A percentile compares a stretch with the other conserved stretches of the same genome.
These are phyloP conservation scores for Deilephila elpenor DNA, from an alignment of 2,888 invertebrate species.

Conservation along the genomic window DNA sequence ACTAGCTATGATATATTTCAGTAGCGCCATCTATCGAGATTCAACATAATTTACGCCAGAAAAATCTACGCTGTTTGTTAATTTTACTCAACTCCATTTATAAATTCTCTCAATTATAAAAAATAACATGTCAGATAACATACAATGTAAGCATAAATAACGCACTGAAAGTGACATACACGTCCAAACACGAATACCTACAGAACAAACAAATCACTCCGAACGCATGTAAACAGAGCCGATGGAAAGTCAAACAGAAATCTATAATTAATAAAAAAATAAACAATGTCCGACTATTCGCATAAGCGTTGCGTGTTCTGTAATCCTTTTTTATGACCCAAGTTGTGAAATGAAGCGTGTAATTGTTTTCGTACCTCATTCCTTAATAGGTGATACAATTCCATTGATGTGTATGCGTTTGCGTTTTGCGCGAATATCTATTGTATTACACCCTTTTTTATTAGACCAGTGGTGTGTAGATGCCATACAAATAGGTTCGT, in stretches of 20 bases:
- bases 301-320: neutral
- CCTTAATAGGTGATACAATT: neutral
- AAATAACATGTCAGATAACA: neutral
- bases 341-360: conserved; percentile 9
- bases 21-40: no score
- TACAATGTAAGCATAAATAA: neutral
- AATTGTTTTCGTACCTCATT: conserved; percentile 4
- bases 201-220: neutral
- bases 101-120: no score
- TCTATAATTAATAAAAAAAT: conserved; percentile 17
- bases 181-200: conserved; percentile 4
- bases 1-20: no score
- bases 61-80: no score
- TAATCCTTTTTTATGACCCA: conserved; percentile 6
- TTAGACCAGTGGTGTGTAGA: neutral
- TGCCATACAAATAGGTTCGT: neutral
- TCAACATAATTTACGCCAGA: no score
- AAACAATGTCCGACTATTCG: neutral
- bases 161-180: neutral
- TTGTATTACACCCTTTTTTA: neutral
- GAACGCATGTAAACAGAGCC: neutral
- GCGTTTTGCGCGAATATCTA: conserved; percentile 2
- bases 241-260: conserved; percentile 20
- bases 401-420: neutral
- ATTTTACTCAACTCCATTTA: no score